phyloP scores from a whole-genome alignment of 2,113 vertebrate genomes.

The Solea solea region DNA sequence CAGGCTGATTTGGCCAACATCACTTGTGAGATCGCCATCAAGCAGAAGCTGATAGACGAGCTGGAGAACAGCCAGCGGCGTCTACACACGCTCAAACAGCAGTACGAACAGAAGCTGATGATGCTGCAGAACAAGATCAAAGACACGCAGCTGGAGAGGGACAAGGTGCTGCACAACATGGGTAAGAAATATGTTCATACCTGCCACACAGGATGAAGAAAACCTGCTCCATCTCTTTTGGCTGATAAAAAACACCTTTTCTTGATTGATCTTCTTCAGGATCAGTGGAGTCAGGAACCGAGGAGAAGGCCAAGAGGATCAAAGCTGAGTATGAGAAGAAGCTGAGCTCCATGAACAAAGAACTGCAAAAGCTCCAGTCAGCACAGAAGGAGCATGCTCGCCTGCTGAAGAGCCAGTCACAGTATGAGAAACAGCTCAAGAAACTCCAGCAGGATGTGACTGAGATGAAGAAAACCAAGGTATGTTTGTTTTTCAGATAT shows the following conservation, averaged over 20 bases:
- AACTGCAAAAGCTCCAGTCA: slow-evolving; percentile 93
- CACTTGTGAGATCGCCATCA: slow-evolving; percentile 99
- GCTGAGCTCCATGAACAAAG: slow-evolving; percentile 96
- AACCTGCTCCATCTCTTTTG: no score
- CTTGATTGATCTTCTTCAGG: slow-evolving; percentile 75
- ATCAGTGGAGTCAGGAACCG: slow-evolving; percentile 91
- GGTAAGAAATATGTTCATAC: slow-evolving; percentile 75
- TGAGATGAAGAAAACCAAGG: slow-evolving; percentile 99
- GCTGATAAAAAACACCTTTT: no score
- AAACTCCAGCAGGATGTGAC: slow-evolving; percentile 94
- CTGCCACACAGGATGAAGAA: no score
- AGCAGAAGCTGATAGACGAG: slow-evolving; percentile 98
- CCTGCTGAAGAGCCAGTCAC: slow-evolving; percentile 95
- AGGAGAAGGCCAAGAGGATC: slow-evolving; percentile 97
- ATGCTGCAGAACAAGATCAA: slow-evolving; percentile 96
- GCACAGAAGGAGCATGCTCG: slow-evolving; percentile 96
- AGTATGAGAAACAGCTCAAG: slow-evolving; percentile 96
- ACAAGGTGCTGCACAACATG: slow-evolving; percentile 96
- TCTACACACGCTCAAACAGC: slow-evolving; percentile 93
- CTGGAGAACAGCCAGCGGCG: slow-evolving; percentile 97
- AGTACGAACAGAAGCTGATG: slow-evolving; percentile 97
- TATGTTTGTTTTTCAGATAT: slow-evolving; percentile 40
- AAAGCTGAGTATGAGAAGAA: slow-evolving; percentile 94
- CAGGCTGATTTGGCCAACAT: slow-evolving; percentile 98
- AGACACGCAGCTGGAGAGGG: slow-evolving; percentile 96